Conservation (phyloP, 64 coral and sea anemone genomes). For the Porites lutea region DNA sequence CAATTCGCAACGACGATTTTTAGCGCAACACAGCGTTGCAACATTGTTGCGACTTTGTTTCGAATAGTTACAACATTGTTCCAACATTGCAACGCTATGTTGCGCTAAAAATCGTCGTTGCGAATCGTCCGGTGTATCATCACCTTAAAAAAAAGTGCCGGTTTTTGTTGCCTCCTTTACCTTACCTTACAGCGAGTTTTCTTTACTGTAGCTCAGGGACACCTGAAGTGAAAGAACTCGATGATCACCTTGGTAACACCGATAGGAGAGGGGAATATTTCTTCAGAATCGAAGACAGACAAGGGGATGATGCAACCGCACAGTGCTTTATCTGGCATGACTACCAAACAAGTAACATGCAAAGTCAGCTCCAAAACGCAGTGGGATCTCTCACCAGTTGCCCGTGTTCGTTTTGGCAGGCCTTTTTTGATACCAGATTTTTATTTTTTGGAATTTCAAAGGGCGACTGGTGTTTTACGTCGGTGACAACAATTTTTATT, state of each 20-base stretch:
- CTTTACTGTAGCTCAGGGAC: not conserved
- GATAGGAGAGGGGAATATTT: not conserved
- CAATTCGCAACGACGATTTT: too few relatives aligned
- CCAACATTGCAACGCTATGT: too few relatives aligned
- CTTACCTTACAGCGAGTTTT: not conserved
- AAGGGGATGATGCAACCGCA: not conserved
- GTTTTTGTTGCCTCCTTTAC: too few relatives aligned
- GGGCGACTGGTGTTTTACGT: not conserved
- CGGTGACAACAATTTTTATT: not conserved
- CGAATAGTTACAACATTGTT: too few relatives aligned
- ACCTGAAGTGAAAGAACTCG: not conserved
- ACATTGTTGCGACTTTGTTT: too few relatives aligned
- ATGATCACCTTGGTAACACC: not conserved
- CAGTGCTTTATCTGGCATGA: not conserved
- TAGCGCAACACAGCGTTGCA: too few relatives aligned
- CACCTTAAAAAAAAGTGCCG: too few relatives aligned
- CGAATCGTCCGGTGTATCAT: too few relatives aligned
- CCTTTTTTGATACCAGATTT: not conserved
- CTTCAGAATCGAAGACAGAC: slow-evolving; percentile 37
- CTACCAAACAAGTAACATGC: not conserved
- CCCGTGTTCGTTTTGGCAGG: slow-evolving; percentile 21
- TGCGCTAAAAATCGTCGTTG: too few relatives aligned
- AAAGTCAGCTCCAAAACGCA: not conserved
- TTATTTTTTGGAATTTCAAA: too few relatives aligned
- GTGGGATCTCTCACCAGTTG: not conserved